Evolutionary conservation across 2,113 vertebrate genomes (phyloP).

Genomic region (Hypocryptadius cinnamomeus): DNA sequence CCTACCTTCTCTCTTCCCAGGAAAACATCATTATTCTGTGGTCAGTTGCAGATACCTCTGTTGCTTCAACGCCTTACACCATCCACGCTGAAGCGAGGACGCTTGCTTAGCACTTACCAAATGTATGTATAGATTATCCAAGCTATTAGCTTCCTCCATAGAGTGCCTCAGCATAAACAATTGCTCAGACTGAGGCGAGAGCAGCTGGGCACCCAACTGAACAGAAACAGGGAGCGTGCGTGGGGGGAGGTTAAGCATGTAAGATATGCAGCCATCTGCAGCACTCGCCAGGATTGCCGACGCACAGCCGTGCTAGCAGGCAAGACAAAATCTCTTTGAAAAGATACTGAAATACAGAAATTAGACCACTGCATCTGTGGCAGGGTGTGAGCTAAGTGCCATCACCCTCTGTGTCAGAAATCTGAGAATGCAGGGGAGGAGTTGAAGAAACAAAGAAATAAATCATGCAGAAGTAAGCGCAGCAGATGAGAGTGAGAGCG

Average conservation of each 20-base stretch:
- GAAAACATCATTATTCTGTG: not conserved
- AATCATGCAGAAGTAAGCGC: not conserved
- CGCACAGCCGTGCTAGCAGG: not conserved
- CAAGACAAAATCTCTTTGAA: not conserved
- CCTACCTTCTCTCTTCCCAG: not conserved
- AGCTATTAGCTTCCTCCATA: slow-evolving; percentile 12
- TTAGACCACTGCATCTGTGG: not conserved
- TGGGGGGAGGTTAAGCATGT: slow-evolving; percentile 49
- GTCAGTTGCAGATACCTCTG: not conserved
- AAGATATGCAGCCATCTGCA: slow-evolving; percentile 44
- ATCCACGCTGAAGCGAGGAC: not conserved
- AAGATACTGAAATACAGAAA: not conserved
- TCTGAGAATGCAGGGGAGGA: not conserved
- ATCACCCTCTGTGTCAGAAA: not conserved
- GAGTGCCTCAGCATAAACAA: slow-evolving; percentile 37
- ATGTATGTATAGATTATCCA: not conserved
- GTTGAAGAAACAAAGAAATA: slow-evolving; percentile 18
- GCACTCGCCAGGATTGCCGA: not conserved
- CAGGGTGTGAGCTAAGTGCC: not conserved
- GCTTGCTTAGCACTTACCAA: not conserved
- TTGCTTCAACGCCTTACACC: not conserved
- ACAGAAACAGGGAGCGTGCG: not conserved
- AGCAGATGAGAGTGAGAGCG: not conserved
- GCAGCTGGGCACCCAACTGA: slow-evolving; percentile 45
- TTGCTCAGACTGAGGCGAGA: slow-evolving; percentile 56